Evolutionary conservation across 2,797 vertebrate species (phyloP), one percentile per base, ranked within the genome.

Genomic region (Forpus xanthops): DNA sequence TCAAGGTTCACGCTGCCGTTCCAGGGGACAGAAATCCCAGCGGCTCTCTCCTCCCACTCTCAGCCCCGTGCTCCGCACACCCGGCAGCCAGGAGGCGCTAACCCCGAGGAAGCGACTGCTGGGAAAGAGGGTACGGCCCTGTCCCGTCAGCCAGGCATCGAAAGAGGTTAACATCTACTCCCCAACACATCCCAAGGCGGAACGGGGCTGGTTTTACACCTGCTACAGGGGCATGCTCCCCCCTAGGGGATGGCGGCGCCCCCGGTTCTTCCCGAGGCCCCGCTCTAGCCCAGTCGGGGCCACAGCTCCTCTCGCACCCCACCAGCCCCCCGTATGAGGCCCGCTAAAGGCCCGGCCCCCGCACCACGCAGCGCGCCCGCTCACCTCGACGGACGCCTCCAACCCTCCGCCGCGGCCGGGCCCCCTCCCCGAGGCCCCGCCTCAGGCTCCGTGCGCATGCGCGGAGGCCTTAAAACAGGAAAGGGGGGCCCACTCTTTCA

Each of bases 331-430:
- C n/a, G 15, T 39, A 17, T 5, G 15, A 4, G 17, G 15, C 7
- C 8, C 17, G 25, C 3, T 3, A 9, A 8, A 9, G 9, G 9
- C 15, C 12, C 2, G 5, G 6, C 27, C 18, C 28, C 3, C 23
- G 5, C n/a, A n/a, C n/a, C n/a, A n/a, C n/a, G 17, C 52, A 2
- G 0, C 2, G 5, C 3, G 0, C 61, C 9, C 37, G 3, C 91
- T 86, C 85, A 94, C 92, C 92, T 83, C 25, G 15, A 42, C 1
- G 10, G 17, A 15, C 28, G 6, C 27, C 37, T 18, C 33, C 6
- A 5, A 2, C 14, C 8, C 44, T 3, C 8, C 4, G 3, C 18
- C n/a, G 11, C 5, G 16, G 18, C 33, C 47, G 4, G 21, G 6
- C 7, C 25, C 16, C 23, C 31, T 8, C 14, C 55, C 33, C 13